These are phyloP conservation scores for Apocrypta bakeri DNA, from an alignment of 1,140 invertebrate species.

Conservation along the genomic window DNA sequence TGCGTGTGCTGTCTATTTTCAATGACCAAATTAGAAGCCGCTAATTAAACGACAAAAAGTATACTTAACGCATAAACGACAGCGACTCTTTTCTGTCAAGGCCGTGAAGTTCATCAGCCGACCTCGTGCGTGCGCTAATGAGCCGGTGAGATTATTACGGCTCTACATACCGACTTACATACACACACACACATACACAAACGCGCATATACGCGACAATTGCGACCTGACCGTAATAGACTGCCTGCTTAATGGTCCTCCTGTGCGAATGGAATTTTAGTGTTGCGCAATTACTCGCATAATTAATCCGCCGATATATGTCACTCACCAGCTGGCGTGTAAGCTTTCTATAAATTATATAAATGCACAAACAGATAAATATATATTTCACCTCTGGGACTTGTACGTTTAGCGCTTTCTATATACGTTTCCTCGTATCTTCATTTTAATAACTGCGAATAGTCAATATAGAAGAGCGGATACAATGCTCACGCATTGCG, in stretches of 20 bases:
- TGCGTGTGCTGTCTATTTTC: too few species aligned
- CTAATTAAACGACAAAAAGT: not conserved
- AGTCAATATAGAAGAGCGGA: too few species aligned
- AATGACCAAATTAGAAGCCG: not conserved
- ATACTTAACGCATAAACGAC: not conserved
- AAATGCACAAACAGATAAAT: too few species aligned
- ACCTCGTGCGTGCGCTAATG: conserved; percentile 1
- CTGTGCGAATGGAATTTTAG: conserved; percentile 4
- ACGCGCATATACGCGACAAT: not conserved
- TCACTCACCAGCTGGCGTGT: not conserved
- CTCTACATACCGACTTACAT: not conserved
- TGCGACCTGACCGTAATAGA: not conserved
- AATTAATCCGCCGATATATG: not conserved
- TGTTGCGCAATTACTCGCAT: not conserved
- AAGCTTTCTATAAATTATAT: not conserved
- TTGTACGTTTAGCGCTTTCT: too few species aligned
- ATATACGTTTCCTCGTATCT: too few species aligned
- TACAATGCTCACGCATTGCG: too few species aligned
- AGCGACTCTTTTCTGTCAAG: not conserved
- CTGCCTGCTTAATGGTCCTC: not conserved
- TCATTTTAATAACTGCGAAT: too few species aligned
- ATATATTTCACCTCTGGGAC: too few species aligned
- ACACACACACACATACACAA: not conserved
- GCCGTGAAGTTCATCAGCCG: not conserved
- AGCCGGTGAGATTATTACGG: conserved; percentile 2